These are phyloP conservation scores for Natrix natrix DNA, from an alignment of 2,797 vertebrate genomes.

Conservation along the genomic window DNA sequence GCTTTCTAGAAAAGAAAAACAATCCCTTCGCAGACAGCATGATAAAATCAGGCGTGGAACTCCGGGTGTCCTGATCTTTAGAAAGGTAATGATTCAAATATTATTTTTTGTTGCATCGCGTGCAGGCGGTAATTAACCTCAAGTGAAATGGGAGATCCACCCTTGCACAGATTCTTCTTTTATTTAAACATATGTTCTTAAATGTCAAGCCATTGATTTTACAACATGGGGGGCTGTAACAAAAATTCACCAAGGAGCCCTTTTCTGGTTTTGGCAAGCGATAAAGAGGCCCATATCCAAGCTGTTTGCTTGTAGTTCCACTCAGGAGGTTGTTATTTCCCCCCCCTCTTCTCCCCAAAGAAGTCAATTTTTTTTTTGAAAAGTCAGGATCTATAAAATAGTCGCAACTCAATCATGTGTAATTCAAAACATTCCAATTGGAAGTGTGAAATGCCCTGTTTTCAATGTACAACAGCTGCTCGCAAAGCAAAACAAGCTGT, in stretches of 20 bases:
- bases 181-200: conserved; percentile 43
- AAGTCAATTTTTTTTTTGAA: background rate
- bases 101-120: conserved; percentile 26
- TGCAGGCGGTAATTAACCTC: conserved; percentile 36
- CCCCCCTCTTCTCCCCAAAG: background rate
- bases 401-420: background rate
- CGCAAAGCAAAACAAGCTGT: background rate
- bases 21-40: conserved; percentile 54
- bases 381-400: background rate
- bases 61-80: conserved; percentile 31
- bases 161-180: background rate
- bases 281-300: background rate
- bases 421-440: background rate
- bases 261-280: background rate
- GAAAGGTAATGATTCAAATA: conserved; percentile 34
- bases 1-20: background rate
- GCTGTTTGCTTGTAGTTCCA: background rate
- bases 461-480: background rate
- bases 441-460: background rate
- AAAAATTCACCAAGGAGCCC: conserved; percentile 22
- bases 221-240: conserved; percentile 45
- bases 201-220: conserved; percentile 31
- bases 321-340: background rate
- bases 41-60: conserved; percentile 44
- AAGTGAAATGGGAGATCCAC: conserved; percentile 25